These are phyloP conservation scores for Galeopterus variegatus DNA, from an alignment of 2,113 vertebrate species.

Conservation along the genomic window DNA sequence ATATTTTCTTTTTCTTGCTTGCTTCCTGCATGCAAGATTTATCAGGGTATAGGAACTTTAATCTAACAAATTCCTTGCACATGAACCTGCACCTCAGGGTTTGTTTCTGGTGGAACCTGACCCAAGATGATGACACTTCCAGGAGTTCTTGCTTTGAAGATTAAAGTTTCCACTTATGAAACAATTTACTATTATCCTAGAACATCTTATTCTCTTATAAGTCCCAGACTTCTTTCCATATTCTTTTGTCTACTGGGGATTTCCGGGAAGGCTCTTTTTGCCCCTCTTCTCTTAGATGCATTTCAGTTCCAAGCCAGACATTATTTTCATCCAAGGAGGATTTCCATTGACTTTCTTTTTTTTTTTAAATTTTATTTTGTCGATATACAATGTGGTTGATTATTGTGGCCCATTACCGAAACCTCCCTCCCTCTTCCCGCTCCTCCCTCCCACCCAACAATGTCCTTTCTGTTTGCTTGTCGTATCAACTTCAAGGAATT, in stretches of 20 bases:
- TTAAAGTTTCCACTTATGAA: not conserved
- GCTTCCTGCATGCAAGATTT: not conserved
- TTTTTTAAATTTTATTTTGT: too few relatives aligned
- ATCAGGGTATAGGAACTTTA: not conserved
- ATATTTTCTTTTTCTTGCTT: not conserved
- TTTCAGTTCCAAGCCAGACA: not conserved
- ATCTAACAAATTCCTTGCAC: not conserved
- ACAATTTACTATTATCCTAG: not conserved
- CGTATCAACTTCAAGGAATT: too few relatives aligned
- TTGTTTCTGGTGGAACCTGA: not conserved
- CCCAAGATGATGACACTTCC: not conserved
- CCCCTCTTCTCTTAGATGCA: not conserved
- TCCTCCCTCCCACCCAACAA: too few relatives aligned
- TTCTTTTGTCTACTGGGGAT: not conserved
- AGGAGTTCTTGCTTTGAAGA: not conserved
- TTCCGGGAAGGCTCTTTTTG: not conserved
- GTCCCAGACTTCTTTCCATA: not conserved
- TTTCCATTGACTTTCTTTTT: not conserved
- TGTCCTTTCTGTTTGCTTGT: too few relatives aligned
- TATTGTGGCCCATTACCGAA: too few relatives aligned
- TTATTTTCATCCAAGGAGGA: not conserved
- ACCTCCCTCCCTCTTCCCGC: too few relatives aligned
- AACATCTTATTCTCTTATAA: not conserved
- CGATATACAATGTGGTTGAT: too few relatives aligned
- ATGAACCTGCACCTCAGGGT: not conserved